Base-by-base conservation (phyloP, 1,140 invertebrate species). In the Scaptodrosophila lebanonensis region DNA sequence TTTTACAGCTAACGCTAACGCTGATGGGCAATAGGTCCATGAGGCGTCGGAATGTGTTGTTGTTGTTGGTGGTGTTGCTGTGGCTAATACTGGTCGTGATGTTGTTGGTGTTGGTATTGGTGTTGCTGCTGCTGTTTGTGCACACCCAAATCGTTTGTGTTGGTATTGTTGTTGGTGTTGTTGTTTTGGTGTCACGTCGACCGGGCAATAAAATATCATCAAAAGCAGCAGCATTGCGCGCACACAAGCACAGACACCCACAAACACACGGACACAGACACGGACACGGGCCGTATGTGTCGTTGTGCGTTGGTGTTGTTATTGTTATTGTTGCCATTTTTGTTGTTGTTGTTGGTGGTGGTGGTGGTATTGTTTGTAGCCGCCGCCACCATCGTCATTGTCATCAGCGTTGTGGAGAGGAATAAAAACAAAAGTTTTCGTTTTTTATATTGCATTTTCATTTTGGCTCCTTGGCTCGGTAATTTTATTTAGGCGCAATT, bases 1-100 rank as follows among this genome's bases (percentile, higher is more conserved):
- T 58, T 47, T 47, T 51, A 38, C 29, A 50, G 30, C 51, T 63
- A 18, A 43, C 35, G 53, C 50, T 57, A 16, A 47, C 16, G 38
- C 42, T 43, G 57, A 58, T 52, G 63, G 63, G 59, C 35, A 63
- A 47, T 50, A 51, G 53, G 13, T 58, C 63, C 63, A 66, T 42
- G 17, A 66, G 43, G 17, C 53, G 50, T 25, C 43, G 43, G 32
- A 63, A 53, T 63, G 52, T 58, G 15, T 32, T 39, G 29, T 66
- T 60, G 61, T 43, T 54, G 27, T n/a, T 25, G 43, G 22, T 54
- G 50, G 5, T 16, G 12, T 42, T 53, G 9, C 30, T 32, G 35
- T 15, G 33, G 30, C 5, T 25, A 33, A 8, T 29, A 15, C 16
- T 60, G 13, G 12, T 20, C 13, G 18, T 43, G 22, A n/a, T n/a